Percentiles rank a stretch among this genome's conserved stretches.
Conservation (phyloP, 2,888 invertebrate species). For the Coenonympha glycerion region DNA sequence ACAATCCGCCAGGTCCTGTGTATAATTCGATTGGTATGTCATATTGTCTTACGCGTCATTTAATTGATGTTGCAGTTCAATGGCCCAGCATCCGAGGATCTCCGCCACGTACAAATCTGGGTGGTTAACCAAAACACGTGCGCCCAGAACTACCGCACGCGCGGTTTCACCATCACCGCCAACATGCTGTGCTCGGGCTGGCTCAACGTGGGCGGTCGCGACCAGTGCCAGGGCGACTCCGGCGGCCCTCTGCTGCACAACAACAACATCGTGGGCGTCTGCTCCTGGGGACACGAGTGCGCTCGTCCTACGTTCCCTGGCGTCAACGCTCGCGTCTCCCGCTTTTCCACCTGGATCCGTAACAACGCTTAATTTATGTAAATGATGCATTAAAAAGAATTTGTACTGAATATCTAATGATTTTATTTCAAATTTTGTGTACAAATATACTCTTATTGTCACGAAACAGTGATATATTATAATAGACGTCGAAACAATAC, state of each 20-base stretch:
- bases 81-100: conserved; percentile 18
- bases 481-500: no score
- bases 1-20: no score
- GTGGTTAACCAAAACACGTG: conserved; percentile 38
- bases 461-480: no score
- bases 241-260: conserved; percentile 55
- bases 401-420: not conserved
- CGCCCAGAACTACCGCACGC: conserved; percentile 33
- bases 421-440: not conserved
- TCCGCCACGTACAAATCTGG: conserved; percentile 43
- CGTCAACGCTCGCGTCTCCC: conserved; percentile 44
- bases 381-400: not conserved
- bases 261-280: conserved; percentile 30
- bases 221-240: conserved; percentile 53
- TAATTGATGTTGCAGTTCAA: conserved; percentile 12
- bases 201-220: conserved; percentile 52
- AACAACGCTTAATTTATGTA: conserved; percentile 33
- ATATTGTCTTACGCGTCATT: no score
- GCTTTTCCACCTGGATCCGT: conserved; percentile 43
- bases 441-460: no score
- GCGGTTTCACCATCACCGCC: conserved; percentile 34
- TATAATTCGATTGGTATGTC: no score
- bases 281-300: conserved; percentile 44
- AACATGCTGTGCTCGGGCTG: conserved; percentile 54
- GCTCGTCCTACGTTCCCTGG: conserved; percentile 35